Base-by-base conservation (phyloP, 1,140 invertebrate genomes). In the Adoxophyes honmai region DNA sequence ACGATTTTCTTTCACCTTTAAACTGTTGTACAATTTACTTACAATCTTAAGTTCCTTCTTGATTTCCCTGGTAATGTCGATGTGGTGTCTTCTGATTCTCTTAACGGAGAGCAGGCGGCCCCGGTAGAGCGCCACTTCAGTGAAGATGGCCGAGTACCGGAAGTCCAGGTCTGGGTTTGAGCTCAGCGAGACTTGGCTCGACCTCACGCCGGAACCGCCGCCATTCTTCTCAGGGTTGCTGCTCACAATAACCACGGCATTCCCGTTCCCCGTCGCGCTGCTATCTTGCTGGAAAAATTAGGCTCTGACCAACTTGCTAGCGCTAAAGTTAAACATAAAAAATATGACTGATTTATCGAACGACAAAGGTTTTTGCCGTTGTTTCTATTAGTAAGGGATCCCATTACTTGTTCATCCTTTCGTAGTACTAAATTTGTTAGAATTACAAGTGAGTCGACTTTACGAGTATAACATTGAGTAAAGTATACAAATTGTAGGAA, bases 11-110 rank as follows among this genome's bases (percentile, higher is more conserved):
- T n/a, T n/a, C n/a, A n/a, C n/a, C n/a, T n/a, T n/a, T n/a, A n/a
- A n/a, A n/a, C n/a, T n/a, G 6, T 28, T 28, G 21, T 28, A 3
- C 21, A 28, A 2, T 3, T 3, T 28, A 82, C 90, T 91, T 82
- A 96, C 96, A 84, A 96, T 92, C 93, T 98, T 98, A 42, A 99
- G 91, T 90, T 99, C 97, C 75, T 97, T 98, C 80, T 98, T 98
- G 91, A 98, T 97, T 70, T 95, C 94, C 42, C 97, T 89, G 0
- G 93, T 97, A 7, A 98, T 95, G 70, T 98, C 97, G 14, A 98
- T 94, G 34, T 94, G 94, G 84, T 96, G 96, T 75, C 96, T 95
- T 53, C 94, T 90, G 0, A 98, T 91, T 53, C 94, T 93, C 72
- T 98, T 98, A 8, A 99, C 93, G 0, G 97, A 96, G 34, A 98